These are phyloP conservation scores for Acanthis flammea DNA, from an alignment of 2,797 vertebrate genomes.

Conservation along the genomic window DNA sequence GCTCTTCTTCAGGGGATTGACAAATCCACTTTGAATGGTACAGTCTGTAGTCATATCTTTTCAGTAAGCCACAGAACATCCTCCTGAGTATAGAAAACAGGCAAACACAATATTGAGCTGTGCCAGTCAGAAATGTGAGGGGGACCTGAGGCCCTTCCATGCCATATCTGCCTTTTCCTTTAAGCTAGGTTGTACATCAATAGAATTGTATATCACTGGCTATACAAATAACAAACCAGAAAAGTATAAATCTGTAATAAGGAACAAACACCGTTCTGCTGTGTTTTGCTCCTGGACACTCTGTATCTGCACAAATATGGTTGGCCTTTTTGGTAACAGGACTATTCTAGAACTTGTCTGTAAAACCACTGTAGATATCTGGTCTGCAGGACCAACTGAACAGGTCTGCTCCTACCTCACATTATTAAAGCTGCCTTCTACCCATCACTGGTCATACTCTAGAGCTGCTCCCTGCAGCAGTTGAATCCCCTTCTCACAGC, in stretches of 20 bases:
- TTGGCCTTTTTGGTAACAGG: not conserved
- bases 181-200: not conserved
- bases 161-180: not conserved
- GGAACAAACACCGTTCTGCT: not conserved
- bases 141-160: not conserved
- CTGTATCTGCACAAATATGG: not conserved
- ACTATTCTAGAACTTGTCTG: not conserved
- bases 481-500: not conserved
- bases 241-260: not conserved
- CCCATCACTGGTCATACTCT: accelerated
- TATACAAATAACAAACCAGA: not conserved
- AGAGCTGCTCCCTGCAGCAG: not conserved
- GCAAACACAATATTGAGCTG: not conserved
- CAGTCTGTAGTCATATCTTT: not conserved
- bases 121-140: not conserved
- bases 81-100: not conserved
- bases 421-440: not conserved
- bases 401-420: accelerated
- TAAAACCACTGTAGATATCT: not conserved
- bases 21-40: not conserved
- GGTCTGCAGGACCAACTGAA: not conserved
- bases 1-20: not conserved
- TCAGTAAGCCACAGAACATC: not conserved
- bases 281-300: not conserved
- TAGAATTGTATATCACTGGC: not conserved